phyloP scores from a whole-genome alignment of 2,797 vertebrate species.

The Helicolenus hilgendorfi region DNA sequence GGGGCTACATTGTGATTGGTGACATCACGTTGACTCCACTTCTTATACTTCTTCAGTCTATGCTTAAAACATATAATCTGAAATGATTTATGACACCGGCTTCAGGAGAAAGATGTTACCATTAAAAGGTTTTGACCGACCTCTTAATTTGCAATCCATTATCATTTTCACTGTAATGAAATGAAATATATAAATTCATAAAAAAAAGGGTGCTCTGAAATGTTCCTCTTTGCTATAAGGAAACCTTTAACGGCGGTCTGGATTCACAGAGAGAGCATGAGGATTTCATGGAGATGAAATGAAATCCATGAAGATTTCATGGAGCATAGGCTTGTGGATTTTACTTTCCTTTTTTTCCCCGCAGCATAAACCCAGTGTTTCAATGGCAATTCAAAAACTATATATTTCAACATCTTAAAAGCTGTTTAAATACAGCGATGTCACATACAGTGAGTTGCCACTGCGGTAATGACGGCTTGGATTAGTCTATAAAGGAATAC shows the following conservation, averaged over 20 bases:
- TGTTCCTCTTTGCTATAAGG: background rate
- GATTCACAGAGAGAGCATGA: background rate
- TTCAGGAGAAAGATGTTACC: background rate
- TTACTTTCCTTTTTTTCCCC: background rate
- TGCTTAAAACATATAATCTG: background rate
- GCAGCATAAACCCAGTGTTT: background rate
- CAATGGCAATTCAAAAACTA: background rate
- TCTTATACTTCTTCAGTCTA: background rate
- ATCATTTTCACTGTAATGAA: background rate
- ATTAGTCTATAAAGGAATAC: background rate
- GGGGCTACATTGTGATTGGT: background rate
- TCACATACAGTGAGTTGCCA: background rate
- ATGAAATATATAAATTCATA: background rate
- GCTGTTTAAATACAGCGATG: background rate
- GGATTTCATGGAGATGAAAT: slow-evolving; percentile 42
- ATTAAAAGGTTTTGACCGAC: background rate
- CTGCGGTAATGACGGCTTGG: background rate
- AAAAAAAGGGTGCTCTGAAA: background rate
- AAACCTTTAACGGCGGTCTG: background rate
- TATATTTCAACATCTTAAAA: background rate
- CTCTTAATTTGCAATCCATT: background rate
- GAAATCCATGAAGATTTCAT: slow-evolving; percentile 34
- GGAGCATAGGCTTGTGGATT: background rate
- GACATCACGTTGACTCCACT: background rate
- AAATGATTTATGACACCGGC: background rate